Evolutionary conservation across 2,797 vertebrate species (phyloP).

Genomic region (Vultur gryphus): DNA sequence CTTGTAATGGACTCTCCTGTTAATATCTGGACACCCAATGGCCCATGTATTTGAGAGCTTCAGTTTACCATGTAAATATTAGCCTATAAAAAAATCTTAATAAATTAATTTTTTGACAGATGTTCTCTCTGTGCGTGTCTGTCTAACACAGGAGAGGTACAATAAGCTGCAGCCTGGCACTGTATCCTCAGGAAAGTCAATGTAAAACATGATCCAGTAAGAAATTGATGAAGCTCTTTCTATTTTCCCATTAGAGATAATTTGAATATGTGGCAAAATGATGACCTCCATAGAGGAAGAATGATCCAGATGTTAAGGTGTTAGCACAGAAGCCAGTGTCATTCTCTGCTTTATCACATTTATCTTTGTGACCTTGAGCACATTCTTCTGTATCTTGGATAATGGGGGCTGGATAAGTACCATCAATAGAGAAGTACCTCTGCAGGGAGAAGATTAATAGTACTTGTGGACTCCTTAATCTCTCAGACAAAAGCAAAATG

Average conservation of each 20-base stretch:
- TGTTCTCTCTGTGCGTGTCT: rapidly evolving
- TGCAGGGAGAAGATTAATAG: background rate
- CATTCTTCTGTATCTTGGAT: background rate
- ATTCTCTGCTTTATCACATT: background rate
- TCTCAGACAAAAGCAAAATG: background rate
- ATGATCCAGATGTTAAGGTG: background rate
- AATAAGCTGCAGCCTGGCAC: background rate
- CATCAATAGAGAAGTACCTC: background rate
- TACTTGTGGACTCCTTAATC: background rate
- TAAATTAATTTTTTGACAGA: background rate
- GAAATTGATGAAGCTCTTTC: background rate
- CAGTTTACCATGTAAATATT: background rate
- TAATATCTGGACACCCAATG: background rate
- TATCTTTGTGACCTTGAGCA: background rate
- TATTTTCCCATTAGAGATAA: background rate
- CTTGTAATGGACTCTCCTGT: background rate
- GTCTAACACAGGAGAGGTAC: background rate
- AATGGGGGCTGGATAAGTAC: background rate
- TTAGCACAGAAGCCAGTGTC: background rate
- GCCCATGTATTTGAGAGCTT: background rate
- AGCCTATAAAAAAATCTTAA: background rate
- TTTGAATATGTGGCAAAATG: background rate
- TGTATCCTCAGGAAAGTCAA: background rate
- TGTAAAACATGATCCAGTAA: background rate
- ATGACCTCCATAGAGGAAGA: background rate